Evolutionary conservation across 2,888 invertebrate species (phyloP), one percentile per base, ranked within the genome.

Genomic region (Epistrophe eligans): DNA sequence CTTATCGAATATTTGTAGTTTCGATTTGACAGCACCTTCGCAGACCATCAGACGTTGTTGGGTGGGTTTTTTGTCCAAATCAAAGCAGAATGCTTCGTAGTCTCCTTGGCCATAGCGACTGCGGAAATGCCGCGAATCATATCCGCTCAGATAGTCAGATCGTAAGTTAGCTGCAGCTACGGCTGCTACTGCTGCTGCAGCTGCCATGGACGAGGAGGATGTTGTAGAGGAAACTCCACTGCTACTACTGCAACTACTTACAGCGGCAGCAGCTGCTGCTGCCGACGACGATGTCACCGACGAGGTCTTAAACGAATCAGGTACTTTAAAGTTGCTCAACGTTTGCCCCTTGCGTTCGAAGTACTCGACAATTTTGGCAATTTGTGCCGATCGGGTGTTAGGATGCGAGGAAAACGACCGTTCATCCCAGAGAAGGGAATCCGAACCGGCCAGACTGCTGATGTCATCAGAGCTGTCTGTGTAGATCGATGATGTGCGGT

Each of bases 381-480:
- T 97, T 91, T 96, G 95, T 89, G 95, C 94, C 88, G 95, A 94
- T 89, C 95, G 92, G 89, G 94, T 93, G 89, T 91, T 92, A 58
- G 93, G 93, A 81, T 93, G 90, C 40, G 94, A 94, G 72, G 94
- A 94, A 35, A 95, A 94, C 57, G 94, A 94, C 24, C 95, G 93
- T 88, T 96, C 96, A 90, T 96, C 96, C 94, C 95, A 95, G 90
- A 94, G 95, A 90, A 96, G 92, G 15, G 95, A 94, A 92, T 97
- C 97, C 0, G 96, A 96, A 80, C 96, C 96, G 0, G 96, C 95
- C 74, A 97, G 94, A 90, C 96, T 97, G 48, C 97, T 97, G 71
- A 97, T 95, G 92, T 97, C 97, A 92, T 97, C 97, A 57, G 96
- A 97, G 91, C 97, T 97, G 92, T 97, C 97, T 1, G 97, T 97